phyloP scores from a whole-genome alignment of 2,113 vertebrate species.

The Ramphastos sulfuratus region DNA sequence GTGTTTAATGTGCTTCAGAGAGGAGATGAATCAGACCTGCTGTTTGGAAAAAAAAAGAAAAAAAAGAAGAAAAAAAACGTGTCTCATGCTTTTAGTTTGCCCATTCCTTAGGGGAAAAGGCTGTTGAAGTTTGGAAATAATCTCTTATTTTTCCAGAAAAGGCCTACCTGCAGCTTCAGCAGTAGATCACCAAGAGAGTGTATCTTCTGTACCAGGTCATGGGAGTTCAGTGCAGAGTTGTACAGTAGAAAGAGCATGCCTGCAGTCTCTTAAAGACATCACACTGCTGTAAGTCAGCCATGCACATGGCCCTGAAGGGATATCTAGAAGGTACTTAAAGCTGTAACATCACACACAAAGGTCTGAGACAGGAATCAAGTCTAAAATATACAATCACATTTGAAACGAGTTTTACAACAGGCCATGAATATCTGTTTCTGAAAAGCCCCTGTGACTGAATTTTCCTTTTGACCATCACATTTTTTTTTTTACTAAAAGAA shows the following conservation, averaged over 20 bases:
- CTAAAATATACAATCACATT: constrained; percentile 14
- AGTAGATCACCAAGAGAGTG: constrained; percentile 53
- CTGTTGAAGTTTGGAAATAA: constrained; percentile 61
- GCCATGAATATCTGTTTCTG: neutral
- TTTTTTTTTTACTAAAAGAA: neutral
- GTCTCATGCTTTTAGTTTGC: constrained; percentile 57
- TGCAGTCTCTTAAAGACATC: constrained; percentile 64
- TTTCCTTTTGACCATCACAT: neutral
- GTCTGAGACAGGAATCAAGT: neutral
- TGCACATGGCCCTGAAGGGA: constrained; percentile 60
- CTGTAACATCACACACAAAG: constrained; percentile 12
- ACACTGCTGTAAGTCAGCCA: constrained; percentile 61
- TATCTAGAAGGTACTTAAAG: constrained; percentile 40
- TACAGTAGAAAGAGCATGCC: constrained; percentile 66
- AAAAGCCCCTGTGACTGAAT: neutral
- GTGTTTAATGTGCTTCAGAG: constrained; percentile 52
- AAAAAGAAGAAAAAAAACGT: neutral
- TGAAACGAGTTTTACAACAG: neutral
- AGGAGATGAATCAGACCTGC: constrained; percentile 52
- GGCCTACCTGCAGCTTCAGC: constrained; percentile 55
- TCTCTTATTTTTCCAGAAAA: constrained; percentile 62
- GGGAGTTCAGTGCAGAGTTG: constrained; percentile 64
- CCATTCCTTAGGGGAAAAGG: constrained; percentile 58
- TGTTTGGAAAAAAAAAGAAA: neutral
- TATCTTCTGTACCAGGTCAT: constrained; percentile 66